These are phyloP conservation scores for Idaea biselata DNA, from an alignment of 2,888 invertebrate species.

Conservation along the genomic window DNA sequence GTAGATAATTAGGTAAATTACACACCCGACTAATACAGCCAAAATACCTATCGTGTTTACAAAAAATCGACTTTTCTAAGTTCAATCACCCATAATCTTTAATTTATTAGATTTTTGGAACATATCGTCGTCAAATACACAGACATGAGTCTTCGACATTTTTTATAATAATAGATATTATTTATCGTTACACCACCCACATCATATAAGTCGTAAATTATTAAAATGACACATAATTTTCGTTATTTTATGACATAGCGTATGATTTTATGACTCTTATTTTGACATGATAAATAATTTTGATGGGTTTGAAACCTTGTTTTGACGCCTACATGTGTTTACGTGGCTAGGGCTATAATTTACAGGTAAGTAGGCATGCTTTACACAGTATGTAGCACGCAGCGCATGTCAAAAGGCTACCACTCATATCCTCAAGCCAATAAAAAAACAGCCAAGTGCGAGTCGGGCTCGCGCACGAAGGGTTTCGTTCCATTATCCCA, in stretches of 20 bases:
- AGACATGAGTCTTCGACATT: conserved; percentile 17
- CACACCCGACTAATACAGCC: no score
- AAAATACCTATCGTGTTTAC: no score
- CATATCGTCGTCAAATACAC: conserved; percentile 23
- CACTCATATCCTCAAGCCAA: not conserved
- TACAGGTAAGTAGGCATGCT: not conserved
- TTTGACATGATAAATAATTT: conserved; percentile 43
- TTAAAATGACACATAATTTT: conserved; percentile 46
- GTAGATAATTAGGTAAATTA: no score
- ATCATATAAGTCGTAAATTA: conserved; percentile 38
- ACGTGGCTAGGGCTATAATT: not conserved
- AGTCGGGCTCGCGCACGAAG: no score
- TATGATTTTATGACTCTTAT: conserved; percentile 38
- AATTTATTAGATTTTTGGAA: not conserved
- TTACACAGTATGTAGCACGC: not conserved
- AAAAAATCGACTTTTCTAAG: not conserved
- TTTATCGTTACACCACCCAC: conserved; percentile 39
- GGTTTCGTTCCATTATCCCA: no score
- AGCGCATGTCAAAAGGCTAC: not conserved
- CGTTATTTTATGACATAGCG: conserved; percentile 48
- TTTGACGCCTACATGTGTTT: conserved; percentile 9
- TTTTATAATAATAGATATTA: conserved; percentile 8
- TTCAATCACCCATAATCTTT: conserved; percentile 1
- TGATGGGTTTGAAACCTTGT: conserved; percentile 27
- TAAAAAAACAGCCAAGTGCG: no score